Percentiles rank a stretch among this genome's conserved stretches.
Evolutionary conservation across 2,888 invertebrate genomes (phyloP).

Genomic region (Agriopis marginaria): DNA sequence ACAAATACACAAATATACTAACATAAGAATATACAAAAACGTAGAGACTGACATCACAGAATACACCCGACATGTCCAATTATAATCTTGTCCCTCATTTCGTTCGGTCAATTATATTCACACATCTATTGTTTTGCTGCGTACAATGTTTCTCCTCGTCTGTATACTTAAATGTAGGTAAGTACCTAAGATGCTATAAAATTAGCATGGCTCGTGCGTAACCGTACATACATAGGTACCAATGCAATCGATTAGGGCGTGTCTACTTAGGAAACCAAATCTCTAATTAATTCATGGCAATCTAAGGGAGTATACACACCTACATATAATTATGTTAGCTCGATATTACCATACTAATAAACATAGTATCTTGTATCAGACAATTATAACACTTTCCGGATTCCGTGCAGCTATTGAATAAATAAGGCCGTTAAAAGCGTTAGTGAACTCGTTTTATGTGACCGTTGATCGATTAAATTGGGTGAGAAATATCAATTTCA

Average conservation of each 20-base stretch:
- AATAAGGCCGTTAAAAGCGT: not conserved
- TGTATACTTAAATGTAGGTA: not conserved
- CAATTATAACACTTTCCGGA: conserved; percentile 2
- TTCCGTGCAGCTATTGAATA: not conserved
- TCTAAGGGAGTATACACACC: not conserved
- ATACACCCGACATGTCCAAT: too few relatives aligned
- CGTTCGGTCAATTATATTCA: not conserved
- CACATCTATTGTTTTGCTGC: not conserved
- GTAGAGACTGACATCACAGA: too few relatives aligned
- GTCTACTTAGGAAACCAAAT: conserved; percentile 10
- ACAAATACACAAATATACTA: too few relatives aligned
- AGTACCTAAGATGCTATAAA: conserved; percentile 36
- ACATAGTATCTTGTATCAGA: not conserved
- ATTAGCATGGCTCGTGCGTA: conserved; percentile 44
- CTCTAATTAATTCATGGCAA: conserved; percentile 14
- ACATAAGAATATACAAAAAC: too few relatives aligned
- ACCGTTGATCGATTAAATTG: not conserved
- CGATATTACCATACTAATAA: not conserved
- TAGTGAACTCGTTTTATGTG: not conserved
- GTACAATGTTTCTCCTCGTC: conserved; percentile 4
- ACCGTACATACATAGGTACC: conserved; percentile 29
- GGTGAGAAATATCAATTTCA: too few relatives aligned
- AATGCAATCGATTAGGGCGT: conserved; percentile 13
- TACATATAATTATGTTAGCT: not conserved
- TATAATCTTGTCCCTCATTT: too few relatives aligned